A percentile compares a stretch with the other conserved stretches of the same genome.
Conservation (phyloP, 2,797 vertebrate genomes). For the Loriculus beryllinus region DNA sequence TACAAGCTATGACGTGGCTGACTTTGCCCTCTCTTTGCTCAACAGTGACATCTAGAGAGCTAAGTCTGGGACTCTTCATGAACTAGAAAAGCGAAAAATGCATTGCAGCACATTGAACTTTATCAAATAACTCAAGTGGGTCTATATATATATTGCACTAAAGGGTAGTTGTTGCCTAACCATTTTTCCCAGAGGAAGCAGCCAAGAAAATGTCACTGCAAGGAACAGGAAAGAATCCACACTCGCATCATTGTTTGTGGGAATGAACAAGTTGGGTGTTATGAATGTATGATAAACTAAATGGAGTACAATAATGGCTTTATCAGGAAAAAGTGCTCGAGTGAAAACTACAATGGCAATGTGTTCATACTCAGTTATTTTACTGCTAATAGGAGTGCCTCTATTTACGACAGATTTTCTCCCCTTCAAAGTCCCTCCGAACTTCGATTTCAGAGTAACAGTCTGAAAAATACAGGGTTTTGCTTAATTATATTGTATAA, state of each 20-base stretch:
- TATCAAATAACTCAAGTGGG: not conserved
- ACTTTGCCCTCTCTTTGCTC: not conserved
- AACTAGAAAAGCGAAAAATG: not conserved
- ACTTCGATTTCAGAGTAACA: not conserved
- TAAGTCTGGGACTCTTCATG: not conserved
- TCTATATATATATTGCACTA: not conserved
- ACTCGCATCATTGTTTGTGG: not conserved
- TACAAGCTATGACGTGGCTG: not conserved
- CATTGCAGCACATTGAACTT: not conserved
- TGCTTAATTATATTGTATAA: not conserved
- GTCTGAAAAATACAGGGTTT: not conserved
- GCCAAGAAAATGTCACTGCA: not conserved
- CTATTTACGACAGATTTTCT: not conserved
- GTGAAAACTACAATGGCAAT: not conserved
- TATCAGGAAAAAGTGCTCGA: slow-evolving; percentile 4
- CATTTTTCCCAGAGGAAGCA: slow-evolving; percentile 29
- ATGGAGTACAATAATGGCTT: not conserved
- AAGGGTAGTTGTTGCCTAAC: not conserved
- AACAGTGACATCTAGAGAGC: not conserved
- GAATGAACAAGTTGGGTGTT: not conserved
- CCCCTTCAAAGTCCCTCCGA: not conserved
- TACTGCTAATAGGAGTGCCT: not conserved
- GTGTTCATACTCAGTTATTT: not conserved
- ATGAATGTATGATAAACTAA: not conserved
- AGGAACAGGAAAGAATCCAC: slow-evolving; percentile 11